Evolutionary conservation across 2,113 vertebrate species (phyloP), one percentile per base, ranked within the genome.

Genomic region (Todiramphus saurophagus): DNA sequence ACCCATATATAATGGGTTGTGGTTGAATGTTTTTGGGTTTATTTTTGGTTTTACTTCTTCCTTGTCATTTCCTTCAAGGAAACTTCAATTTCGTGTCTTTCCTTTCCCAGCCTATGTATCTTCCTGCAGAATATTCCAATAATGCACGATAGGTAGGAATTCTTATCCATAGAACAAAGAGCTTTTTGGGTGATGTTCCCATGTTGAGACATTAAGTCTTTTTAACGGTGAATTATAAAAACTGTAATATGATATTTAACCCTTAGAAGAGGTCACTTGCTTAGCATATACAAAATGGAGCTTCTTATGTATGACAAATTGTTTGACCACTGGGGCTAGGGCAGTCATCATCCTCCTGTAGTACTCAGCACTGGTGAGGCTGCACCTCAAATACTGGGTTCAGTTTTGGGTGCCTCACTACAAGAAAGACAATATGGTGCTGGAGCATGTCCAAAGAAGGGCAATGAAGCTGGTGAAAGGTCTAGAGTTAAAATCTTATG

Each of bases 311-410:
- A 53, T 39, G 3, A 74, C 41, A 59, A 79, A 15, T 8, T 37
- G 7, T 12, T 19, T 63, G 41, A 4, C 23, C 31, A 37, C 4
- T 3, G 60, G 18, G 13, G 56, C 7, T 7, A 56, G 19, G 46
- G 16, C 5, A 44, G 23, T 14, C 10, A 30, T 25, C 7, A 7
- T 41, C 3, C 7, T 11, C 11, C 20, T 62, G 25, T 50, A 37
- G 25, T 50, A 37, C 21, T 50, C 0, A 0, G 7, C 17, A 28
- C 17, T 19, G 14, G 25, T 68, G 41, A 48, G 14, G 8, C 15
- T 2, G 2, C 18, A 55, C 7, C 7, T 43, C 43, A 43, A 43
- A 43, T 43, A 43, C 14, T 43, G 14, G 43, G 43, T 43, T 43
- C 14, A 43, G 43, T 43, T 43, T 43, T 43, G 43, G 43, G 43